Conservation (phyloP, 1,140 invertebrate species). For the Plodia interpunctella region DNA sequence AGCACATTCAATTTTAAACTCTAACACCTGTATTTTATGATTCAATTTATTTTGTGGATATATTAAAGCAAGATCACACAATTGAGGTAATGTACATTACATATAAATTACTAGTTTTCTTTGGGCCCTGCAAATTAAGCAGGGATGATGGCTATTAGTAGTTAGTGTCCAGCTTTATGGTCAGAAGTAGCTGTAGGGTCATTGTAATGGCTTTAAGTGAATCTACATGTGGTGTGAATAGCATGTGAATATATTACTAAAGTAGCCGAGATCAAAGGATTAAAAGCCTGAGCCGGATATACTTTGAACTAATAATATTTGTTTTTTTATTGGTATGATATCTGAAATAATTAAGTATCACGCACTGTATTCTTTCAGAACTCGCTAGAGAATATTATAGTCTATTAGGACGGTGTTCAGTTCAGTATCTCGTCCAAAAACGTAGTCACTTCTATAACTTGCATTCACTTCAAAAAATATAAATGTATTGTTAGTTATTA, state of each 20-base stretch:
- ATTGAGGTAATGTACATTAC: conserved; percentile 39
- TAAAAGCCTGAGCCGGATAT: too few relatives aligned
- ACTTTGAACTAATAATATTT: too few relatives aligned
- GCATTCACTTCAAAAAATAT: too few relatives aligned
- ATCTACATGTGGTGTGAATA: neutral
- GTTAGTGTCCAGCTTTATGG: conserved; percentile 34
- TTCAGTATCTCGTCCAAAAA: too few relatives aligned
- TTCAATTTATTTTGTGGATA: neutral
- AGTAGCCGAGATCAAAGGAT: neutral
- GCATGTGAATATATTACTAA: neutral
- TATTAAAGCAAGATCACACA: conserved; percentile 17
- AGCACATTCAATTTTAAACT: neutral
- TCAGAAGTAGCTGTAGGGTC: conserved; percentile 20
- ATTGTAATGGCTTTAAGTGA: conserved; percentile 23
- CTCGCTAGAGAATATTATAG: too few relatives aligned
- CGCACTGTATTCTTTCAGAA: too few relatives aligned
- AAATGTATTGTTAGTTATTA: too few relatives aligned
- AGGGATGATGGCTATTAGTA: conserved; percentile 39
- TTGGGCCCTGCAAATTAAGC: conserved; percentile 32
- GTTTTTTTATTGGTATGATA: too few relatives aligned
- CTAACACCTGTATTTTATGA: neutral
- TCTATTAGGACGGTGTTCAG: too few relatives aligned
- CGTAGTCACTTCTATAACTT: too few relatives aligned
- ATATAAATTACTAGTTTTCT: conserved; percentile 45
- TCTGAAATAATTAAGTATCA: too few relatives aligned